Conservation (phyloP, 2,113 vertebrate genomes). For the Tauraco erythrolophus region DNA sequence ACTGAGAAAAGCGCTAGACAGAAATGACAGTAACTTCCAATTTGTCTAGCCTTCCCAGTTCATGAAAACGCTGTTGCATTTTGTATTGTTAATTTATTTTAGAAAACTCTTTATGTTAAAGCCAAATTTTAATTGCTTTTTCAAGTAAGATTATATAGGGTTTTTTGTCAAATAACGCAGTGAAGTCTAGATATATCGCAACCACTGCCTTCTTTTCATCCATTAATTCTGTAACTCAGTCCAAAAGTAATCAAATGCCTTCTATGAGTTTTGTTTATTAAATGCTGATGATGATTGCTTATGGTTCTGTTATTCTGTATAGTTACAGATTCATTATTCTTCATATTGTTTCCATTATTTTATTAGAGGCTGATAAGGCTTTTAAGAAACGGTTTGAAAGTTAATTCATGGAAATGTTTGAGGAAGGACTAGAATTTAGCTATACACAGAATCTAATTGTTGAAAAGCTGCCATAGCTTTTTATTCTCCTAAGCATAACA, state of each 20-base stretch:
- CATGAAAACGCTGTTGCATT: constrained; percentile 15
- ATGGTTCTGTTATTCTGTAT: constrained; percentile 3
- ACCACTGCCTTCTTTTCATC: constrained; percentile 33
- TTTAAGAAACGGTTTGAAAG: constrained; percentile 7
- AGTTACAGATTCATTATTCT: constrained; percentile 16
- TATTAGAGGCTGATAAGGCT: constrained; percentile 27
- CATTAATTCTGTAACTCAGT: constrained; percentile 47
- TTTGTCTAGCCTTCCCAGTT: constrained; percentile 12
- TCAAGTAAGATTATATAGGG: constrained; percentile 55
- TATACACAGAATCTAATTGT: not conserved
- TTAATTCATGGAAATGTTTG: constrained; percentile 7
- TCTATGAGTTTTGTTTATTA: constrained; percentile 59
- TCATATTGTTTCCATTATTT: constrained; percentile 61
- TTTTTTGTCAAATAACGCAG: constrained; percentile 29
- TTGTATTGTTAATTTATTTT: constrained; percentile 21
- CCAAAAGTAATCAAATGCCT: constrained; percentile 63
- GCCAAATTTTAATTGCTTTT: constrained; percentile 69
- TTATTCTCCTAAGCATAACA: not conserved
- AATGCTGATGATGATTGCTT: constrained; percentile 11
- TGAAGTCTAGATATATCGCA: constrained; percentile 63
- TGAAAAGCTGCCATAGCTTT: constrained; percentile 9
- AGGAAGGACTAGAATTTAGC: not conserved
- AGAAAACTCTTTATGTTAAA: not conserved
- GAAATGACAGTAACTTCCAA: constrained; percentile 30
- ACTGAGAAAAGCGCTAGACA: not conserved